These are phyloP conservation scores for Acronicta leporina DNA, from an alignment of 2,888 invertebrate genomes.

Conservation along the genomic window DNA sequence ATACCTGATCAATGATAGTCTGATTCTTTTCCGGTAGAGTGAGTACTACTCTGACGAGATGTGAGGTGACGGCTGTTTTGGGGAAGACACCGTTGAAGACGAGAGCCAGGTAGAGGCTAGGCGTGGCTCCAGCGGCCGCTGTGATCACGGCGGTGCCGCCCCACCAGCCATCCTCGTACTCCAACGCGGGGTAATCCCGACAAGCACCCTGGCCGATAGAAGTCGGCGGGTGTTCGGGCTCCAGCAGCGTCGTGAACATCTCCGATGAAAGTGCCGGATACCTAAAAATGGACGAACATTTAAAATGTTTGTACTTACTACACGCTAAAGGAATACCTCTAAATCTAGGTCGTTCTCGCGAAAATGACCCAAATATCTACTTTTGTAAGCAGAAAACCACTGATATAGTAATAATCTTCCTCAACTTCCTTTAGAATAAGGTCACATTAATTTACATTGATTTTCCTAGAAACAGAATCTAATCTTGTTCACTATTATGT, in stretches of 20 bases:
- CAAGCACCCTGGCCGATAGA: constrained; percentile 88
- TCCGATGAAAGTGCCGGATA: constrained; percentile 94
- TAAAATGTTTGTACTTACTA: background rate
- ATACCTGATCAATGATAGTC: constrained; percentile 92
- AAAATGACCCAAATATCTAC: constrained; percentile 9
- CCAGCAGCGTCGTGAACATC: constrained; percentile 93
- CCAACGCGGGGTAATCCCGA: constrained; percentile 82
- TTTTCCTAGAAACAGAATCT: constrained; percentile 45
- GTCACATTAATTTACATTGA: constrained; percentile 26
- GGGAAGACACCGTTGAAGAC: constrained; percentile 95
- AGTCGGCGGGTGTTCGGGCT: constrained; percentile 91
- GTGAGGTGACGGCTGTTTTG: constrained; percentile 89
- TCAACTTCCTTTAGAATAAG: constrained; percentile 40
- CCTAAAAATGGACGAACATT: constrained; percentile 60
- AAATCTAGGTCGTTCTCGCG: background rate
- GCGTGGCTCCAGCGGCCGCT: constrained; percentile 93
- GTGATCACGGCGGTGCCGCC: constrained; percentile 96
- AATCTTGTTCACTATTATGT: constrained; percentile 20
- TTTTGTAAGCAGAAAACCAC: constrained; percentile 6
- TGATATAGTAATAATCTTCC: constrained; percentile 36
- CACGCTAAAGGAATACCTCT: background rate
- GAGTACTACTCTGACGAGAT: constrained; percentile 91
- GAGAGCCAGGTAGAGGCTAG: constrained; percentile 94
- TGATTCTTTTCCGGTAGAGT: constrained; percentile 92
- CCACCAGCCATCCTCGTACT: constrained; percentile 92